Evolutionary conservation across 2,113 vertebrate genomes (phyloP).

Genomic region (Penelope pileata): DNA sequence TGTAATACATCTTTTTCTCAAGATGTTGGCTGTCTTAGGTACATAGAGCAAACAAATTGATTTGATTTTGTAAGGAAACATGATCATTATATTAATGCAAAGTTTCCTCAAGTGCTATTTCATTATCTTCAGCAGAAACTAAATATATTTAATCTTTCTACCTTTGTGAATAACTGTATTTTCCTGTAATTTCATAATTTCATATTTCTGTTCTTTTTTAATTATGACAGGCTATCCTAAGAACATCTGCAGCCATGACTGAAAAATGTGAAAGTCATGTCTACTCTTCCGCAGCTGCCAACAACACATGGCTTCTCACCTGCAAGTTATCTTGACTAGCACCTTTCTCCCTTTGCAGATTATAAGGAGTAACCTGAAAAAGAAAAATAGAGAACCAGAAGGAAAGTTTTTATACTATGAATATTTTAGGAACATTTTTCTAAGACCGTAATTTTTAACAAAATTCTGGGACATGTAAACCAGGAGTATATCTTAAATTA

Average conservation of each 20-base stretch:
- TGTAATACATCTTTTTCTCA: not conserved
- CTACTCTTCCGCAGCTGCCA: not conserved
- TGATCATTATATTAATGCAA: not conserved
- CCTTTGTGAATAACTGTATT: not conserved
- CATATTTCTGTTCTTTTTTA: not conserved
- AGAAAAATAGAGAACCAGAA: not conserved
- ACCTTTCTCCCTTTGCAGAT: not conserved
- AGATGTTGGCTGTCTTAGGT: not conserved
- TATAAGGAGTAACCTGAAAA: not conserved
- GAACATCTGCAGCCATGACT: not conserved
- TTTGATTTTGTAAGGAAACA: not conserved
- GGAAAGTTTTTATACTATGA: not conserved
- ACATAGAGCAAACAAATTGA: not conserved
- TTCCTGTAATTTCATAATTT: not conserved
- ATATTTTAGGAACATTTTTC: not conserved
- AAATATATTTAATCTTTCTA: not conserved
- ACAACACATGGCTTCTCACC: not conserved
- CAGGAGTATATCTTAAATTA: not conserved
- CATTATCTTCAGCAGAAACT: not conserved
- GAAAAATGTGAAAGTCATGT: not conserved
- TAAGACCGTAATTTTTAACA: not conserved
- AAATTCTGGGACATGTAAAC: not conserved
- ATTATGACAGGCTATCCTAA: not conserved
- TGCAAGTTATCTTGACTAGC: not conserved
- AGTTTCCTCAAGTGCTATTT: not conserved